phyloP scores from a whole-genome alignment of 2,888 invertebrate genomes.

The Atherix ibis region DNA sequence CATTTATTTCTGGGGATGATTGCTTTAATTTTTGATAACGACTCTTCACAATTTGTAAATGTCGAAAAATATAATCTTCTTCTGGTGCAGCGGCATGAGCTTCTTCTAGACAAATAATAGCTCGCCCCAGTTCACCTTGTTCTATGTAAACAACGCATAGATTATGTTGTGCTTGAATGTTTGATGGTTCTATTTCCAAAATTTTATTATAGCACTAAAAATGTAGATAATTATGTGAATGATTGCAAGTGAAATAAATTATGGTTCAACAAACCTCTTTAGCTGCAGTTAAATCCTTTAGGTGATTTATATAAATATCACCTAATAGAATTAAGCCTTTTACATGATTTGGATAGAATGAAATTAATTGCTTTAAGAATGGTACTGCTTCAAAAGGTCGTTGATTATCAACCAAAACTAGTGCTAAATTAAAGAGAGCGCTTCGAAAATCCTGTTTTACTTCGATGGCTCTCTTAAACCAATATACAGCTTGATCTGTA shows the following conservation, averaged over 20 bases:
- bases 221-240: slow-evolving; percentile 5
- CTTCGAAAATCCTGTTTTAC: slow-evolving; percentile 81
- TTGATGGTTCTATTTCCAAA: slow-evolving; percentile 70
- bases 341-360: slow-evolving; percentile 82
- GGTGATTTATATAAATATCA: slow-evolving; percentile 90
- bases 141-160: slow-evolving; percentile 93
- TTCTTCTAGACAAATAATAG: slow-evolving; percentile 67
- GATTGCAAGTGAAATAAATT: background rate
- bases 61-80: slow-evolving; percentile 81
- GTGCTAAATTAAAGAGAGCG: slow-evolving; percentile 85
- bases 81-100: slow-evolving; percentile 71
- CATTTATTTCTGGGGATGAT: too few relatives aligned
- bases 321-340: slow-evolving; percentile 88
- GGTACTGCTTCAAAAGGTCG: slow-evolving; percentile 84
- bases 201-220: slow-evolving; percentile 79
- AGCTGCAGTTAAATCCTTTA: slow-evolving; percentile 86
- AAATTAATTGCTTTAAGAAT: slow-evolving; percentile 76
- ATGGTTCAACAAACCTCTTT: slow-evolving; percentile 56
- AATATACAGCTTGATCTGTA: slow-evolving; percentile 73
- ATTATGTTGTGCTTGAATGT: slow-evolving; percentile 90
- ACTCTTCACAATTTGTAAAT: slow-evolving; percentile 74
- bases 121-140: slow-evolving; percentile 67
- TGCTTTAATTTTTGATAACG: slow-evolving; percentile 36
- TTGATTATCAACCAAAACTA: slow-evolving; percentile 75
- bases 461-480: slow-evolving; percentile 79